Evolutionary conservation across 2,113 vertebrate genomes (phyloP), one percentile per base, ranked within the genome.

Genomic region (Chelonoidis abingdonii): DNA sequence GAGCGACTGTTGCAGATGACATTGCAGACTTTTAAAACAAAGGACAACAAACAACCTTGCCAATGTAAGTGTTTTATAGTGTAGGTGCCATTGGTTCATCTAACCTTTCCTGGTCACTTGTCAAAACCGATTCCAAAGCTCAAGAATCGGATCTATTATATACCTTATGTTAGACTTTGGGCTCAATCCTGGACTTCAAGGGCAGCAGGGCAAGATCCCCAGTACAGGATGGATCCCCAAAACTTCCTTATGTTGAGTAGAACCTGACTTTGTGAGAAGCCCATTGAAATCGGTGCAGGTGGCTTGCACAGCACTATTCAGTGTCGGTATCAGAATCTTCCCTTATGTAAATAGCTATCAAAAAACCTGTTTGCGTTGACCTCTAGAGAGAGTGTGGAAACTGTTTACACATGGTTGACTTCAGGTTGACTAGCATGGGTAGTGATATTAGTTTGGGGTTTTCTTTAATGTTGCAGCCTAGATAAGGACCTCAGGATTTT

Each of bases 401-500:
- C 24, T 3, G 19, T 78, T 78, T 27, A 27, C 27, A 47, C 41
- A 7, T 47, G 75, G 22, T 27, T 25, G 47, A 44, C 14, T 78
- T 47, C 75, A 78, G 27, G n/a, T n/a, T 38, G 35, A 22, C 9
- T 10, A 5, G 65, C 19, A 8, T 38, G n/a, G 65, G 22, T 10
- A 38, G 19, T 38, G 21, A 72, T n/a, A 72, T 69, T 72, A 38
- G 35, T 38, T 72, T 72, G n/a, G 65, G 59, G 12, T 35, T 54
- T 54, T 16, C 53, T 54, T 54, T 54, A 54, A 22, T 54, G 53
- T 22, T 54, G 59, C n/a, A 50, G 10, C 8, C 84, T 76, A 90
- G 56, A 69, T 2, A 90, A 65, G 5, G 6, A 94, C 62, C 16
- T 87, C 62, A 72, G 92, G 83, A 88, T 82, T 94, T 96, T 94